phyloP scores from a whole-genome alignment of 2,797 vertebrate species.

The Toxotes lorentzi region DNA sequence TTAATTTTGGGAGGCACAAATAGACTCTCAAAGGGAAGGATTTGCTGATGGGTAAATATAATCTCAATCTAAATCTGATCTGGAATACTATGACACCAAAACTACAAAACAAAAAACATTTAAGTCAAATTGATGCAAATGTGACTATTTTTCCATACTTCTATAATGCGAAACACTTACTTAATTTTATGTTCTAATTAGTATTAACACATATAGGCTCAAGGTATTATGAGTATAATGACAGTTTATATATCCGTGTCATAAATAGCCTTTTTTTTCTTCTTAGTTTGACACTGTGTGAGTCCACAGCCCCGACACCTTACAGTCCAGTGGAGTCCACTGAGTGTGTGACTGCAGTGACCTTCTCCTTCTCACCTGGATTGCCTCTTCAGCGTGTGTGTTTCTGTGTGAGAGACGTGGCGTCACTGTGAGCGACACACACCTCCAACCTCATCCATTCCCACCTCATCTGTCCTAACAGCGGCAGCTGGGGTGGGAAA shows the following conservation, averaged over 20 bases:
- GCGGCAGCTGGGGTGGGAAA: constrained; percentile 8
- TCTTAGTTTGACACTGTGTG: background rate
- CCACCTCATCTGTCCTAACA: constrained; percentile 39
- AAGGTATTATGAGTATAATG: background rate
- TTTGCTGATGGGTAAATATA: constrained; percentile 62
- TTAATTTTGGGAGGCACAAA: constrained; percentile 59
- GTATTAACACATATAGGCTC: background rate
- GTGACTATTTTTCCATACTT: background rate
- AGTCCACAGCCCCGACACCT: constrained; percentile 20
- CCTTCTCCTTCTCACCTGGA: constrained; percentile 33
- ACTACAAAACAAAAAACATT: background rate
- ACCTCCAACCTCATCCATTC: constrained; percentile 52
- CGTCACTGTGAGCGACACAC: constrained; percentile 39
- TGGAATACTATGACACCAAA: background rate
- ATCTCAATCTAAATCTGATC: constrained; percentile 59
- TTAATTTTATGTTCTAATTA: background rate
- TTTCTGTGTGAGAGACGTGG: constrained; percentile 38
- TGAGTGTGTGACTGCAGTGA: constrained; percentile 24
- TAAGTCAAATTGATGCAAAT: background rate
- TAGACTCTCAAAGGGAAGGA: constrained; percentile 54
- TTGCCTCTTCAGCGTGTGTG: constrained; percentile 22
- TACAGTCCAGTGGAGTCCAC: constrained; percentile 15
- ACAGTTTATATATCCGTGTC: background rate
- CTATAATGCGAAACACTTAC: background rate
- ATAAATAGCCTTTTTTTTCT: background rate